Evolutionary conservation across 2,113 vertebrate genomes (phyloP).

Genomic region (Coracopsis vasa): DNA sequence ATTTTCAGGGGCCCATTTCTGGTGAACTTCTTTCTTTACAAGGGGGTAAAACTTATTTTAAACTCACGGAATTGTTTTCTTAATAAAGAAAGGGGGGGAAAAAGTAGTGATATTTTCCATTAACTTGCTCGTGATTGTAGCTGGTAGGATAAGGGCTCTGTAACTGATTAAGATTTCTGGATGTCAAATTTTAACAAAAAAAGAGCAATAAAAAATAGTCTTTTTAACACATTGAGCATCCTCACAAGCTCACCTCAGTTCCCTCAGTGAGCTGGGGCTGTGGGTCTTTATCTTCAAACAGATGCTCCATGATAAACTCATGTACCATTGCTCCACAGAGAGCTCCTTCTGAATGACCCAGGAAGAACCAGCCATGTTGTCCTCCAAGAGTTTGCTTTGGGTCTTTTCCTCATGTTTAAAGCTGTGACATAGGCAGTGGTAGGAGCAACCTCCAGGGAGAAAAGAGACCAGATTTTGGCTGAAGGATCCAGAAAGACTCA

Average conservation of each 20-base stretch:
- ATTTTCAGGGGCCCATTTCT: background rate
- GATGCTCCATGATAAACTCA: background rate
- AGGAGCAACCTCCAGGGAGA: background rate
- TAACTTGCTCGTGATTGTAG: background rate
- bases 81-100: background rate
- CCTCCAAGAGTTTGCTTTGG: rapidly evolving
- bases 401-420: background rate
- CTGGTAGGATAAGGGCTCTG: background rate
- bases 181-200: background rate
- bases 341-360: background rate
- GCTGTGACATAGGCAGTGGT: background rate
- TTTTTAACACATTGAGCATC: background rate
- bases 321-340: background rate
- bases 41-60: background rate
- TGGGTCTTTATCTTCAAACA: background rate
- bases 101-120: background rate
- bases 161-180: background rate
- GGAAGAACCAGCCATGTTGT: background rate
- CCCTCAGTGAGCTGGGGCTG: background rate
- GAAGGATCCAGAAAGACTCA: background rate
- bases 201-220: background rate
- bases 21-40: background rate
- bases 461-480: background rate
- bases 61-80: background rate
- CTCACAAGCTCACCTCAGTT: background rate